These are phyloP conservation scores for Perodicticus potto DNA, from an alignment of 2,797 vertebrate genomes.

Conservation along the genomic window DNA sequence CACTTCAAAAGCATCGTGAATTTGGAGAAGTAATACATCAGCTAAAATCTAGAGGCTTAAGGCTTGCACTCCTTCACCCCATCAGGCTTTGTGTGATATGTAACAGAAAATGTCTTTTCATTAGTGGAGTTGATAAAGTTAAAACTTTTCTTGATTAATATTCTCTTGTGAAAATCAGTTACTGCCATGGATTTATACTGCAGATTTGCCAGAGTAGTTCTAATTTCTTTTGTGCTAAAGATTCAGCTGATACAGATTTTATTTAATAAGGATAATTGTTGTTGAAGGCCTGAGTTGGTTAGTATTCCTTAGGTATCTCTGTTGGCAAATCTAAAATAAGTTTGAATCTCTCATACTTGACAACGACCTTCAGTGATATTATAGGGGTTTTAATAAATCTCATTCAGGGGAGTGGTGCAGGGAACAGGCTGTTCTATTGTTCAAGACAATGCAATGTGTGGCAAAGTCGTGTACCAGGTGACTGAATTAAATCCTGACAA, in stretches of 20 bases:
- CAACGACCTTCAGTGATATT: slow-evolving; percentile 83
- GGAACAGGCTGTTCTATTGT: slow-evolving; percentile 70
- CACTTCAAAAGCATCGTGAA: slow-evolving; percentile 79
- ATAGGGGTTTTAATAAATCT: slow-evolving; percentile 78
- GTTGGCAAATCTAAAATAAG: slow-evolving; percentile 81
- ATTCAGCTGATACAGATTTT: slow-evolving; percentile 83
- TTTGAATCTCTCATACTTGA: slow-evolving; percentile 84
- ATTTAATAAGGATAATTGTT: slow-evolving; percentile 86
- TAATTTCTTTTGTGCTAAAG: slow-evolving; percentile 84
- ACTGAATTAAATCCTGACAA: slow-evolving; percentile 40
- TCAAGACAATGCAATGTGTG: slow-evolving; percentile 50
- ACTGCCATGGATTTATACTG: slow-evolving; percentile 76
- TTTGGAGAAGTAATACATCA: slow-evolving; percentile 78
- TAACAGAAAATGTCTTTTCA: slow-evolving; percentile 83
- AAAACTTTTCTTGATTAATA: slow-evolving; percentile 86
- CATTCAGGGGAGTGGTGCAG: slow-evolving; percentile 76
- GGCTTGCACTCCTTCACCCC: slow-evolving; percentile 75
- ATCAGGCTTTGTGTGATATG: slow-evolving; percentile 75
- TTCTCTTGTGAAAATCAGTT: slow-evolving; percentile 77
- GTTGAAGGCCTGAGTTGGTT: slow-evolving; percentile 81
- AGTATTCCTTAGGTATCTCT: slow-evolving; percentile 85
- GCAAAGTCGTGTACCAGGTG: background rate
- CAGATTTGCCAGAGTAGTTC: slow-evolving; percentile 70
- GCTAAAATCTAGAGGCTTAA: slow-evolving; percentile 80
- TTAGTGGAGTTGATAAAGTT: slow-evolving; percentile 83